phyloP scores from a whole-genome alignment of 2,113 vertebrate species.

The Gymnobelideus leadbeateri region DNA sequence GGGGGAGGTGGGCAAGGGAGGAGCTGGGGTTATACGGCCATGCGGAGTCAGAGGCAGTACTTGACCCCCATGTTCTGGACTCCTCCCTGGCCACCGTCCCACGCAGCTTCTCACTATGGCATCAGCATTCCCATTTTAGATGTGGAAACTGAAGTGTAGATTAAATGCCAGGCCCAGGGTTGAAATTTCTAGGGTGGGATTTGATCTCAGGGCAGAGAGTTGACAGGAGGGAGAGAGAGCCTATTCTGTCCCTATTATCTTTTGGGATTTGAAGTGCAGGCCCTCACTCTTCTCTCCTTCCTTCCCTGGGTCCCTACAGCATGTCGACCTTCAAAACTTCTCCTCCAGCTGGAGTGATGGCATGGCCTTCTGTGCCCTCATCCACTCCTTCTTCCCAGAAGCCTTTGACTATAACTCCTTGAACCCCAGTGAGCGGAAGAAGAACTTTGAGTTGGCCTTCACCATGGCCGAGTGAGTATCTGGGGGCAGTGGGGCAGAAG shows the following conservation, averaged over 20 bases:
- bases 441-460: constrained; percentile 95
- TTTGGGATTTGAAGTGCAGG: too few species aligned
- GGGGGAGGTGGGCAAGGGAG: too few species aligned
- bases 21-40: too few species aligned
- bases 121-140: neutral
- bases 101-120: too few species aligned
- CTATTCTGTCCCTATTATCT: neutral
- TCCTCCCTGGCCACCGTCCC: too few species aligned
- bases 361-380: constrained; percentile 96
- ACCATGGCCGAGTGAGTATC: constrained; percentile 93
- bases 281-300: neutral
- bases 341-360: constrained; percentile 97
- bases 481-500: neutral
- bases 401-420: constrained; percentile 93
- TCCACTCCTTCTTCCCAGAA: constrained; percentile 97
- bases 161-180: too few species aligned
- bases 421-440: constrained; percentile 88
- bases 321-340: constrained; percentile 97
- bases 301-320: constrained; percentile 80
- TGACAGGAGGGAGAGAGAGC: neutral
- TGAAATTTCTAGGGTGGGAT: neutral
- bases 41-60: too few species aligned
- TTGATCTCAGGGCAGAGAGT: neutral
- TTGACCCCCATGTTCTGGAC: too few species aligned
- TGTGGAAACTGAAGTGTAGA: neutral